Conservation (phyloP, 64 coral and sea anemone species). For the Stylophora pistillata region DNA sequence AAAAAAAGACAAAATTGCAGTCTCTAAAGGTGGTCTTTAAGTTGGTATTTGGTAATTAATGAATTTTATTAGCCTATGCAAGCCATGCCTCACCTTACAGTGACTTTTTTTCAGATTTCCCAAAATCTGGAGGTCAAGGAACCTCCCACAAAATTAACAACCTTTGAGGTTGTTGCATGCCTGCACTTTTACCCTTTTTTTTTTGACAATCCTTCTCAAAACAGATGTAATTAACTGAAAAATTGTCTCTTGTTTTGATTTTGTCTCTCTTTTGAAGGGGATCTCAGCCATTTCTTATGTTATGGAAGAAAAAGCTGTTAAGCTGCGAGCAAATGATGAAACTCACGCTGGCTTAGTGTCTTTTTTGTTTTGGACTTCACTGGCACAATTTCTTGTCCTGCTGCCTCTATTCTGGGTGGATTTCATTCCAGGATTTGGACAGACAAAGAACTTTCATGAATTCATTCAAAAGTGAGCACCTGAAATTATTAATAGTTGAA, state of each 20-base stretch:
- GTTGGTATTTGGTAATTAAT: too few species aligned
- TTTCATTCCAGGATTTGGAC: constrained; percentile 75
- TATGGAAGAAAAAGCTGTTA: constrained; percentile 18
- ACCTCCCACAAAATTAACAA: too few species aligned
- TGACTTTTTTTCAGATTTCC: too few species aligned
- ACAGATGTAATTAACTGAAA: not conserved
- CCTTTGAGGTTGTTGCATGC: not conserved
- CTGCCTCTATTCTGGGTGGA: constrained; percentile 79
- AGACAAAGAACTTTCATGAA: constrained; percentile 68
- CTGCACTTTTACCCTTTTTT: not conserved
- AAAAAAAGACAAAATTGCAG: too few species aligned
- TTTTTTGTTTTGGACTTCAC: constrained; percentile 85
- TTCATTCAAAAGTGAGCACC: constrained; percentile 77
- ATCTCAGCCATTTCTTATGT: not conserved
- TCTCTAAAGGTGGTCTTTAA: too few species aligned
- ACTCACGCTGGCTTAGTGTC: constrained; percentile 35
- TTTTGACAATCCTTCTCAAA: not conserved
- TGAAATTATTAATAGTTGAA: not conserved
- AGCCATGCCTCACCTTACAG: too few species aligned
- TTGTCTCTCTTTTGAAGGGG: not conserved
- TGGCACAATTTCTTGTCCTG: constrained; percentile 73
- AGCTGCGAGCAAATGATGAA: not conserved
- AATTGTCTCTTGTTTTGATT: not conserved
- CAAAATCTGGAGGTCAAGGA: too few species aligned
- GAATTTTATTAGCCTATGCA: too few species aligned